These are phyloP conservation scores for Phalacrocorax pelagicus DNA, from an alignment of 2,113 vertebrate species.

Conservation along the genomic window DNA sequence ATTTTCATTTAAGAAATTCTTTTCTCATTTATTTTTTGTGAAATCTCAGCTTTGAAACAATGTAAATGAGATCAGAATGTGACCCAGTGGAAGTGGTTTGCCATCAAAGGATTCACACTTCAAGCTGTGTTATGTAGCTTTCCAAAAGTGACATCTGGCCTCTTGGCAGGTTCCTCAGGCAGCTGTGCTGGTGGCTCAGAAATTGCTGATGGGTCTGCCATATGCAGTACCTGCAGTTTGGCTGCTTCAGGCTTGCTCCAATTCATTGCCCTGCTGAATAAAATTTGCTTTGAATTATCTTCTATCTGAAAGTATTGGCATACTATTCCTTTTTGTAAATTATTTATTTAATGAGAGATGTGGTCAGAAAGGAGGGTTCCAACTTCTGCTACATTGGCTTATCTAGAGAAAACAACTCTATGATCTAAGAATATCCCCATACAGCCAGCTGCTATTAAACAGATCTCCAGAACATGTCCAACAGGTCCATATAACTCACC, in stretches of 20 bases:
- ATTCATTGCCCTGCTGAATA: conserved; percentile 35
- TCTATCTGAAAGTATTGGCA: conserved; percentile 26
- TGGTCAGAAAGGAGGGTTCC: not conserved
- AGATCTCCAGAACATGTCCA: not conserved
- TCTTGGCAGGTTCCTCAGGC: conserved; percentile 57
- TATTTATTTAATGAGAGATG: not conserved
- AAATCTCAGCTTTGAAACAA: conserved; percentile 32
- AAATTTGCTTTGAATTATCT: conserved; percentile 61
- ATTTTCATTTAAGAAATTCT: not conserved
- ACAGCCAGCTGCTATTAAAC: not conserved
- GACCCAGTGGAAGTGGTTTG: conserved; percentile 48
- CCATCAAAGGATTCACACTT: conserved; percentile 43
- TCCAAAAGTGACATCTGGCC: conserved; percentile 65
- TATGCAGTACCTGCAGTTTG: conserved; percentile 41
- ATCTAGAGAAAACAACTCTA: not conserved
- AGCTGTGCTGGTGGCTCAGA: conserved; percentile 50
- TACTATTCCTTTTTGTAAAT: not conserved
- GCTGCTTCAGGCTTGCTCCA: conserved; percentile 38
- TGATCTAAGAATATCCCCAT: not conserved
- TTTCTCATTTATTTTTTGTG: not conserved
- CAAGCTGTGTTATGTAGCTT: conserved; percentile 34
- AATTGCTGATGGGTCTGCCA: conserved; percentile 7
- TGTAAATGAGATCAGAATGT: conserved; percentile 44
- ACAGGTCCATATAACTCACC: not conserved
- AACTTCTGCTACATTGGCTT: not conserved